Percentiles rank a stretch among this genome's conserved stretches.
These are phyloP conservation scores for Marronus borbonicus DNA, from an alignment of 2,888 invertebrate genomes.

Conservation along the genomic window DNA sequence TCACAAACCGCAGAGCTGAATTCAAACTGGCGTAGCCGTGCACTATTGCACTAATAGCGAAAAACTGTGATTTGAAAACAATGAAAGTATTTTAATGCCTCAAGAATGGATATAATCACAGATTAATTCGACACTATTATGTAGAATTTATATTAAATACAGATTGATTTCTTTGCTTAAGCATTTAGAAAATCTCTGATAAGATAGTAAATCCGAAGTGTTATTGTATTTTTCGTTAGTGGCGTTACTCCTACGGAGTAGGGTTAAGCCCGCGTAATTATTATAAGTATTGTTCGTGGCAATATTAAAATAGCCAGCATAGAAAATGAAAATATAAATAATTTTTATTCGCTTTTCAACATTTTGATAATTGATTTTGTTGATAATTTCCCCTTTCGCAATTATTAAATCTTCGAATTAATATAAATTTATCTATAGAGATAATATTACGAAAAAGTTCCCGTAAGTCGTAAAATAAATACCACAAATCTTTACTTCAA, in stretches of 20 bases:
- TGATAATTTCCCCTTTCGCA: no score
- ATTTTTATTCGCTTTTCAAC: no score
- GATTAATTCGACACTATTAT: slow-evolving; percentile 46
- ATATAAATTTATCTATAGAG: no score
- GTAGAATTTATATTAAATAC: slow-evolving; percentile 33
- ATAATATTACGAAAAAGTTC: no score
- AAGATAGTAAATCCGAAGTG: slow-evolving; percentile 46
- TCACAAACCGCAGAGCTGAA: background rate
- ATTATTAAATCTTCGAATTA: no score
- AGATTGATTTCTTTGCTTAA: slow-evolving; percentile 41
- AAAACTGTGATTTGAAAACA: slow-evolving; percentile 36
- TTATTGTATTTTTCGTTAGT: slow-evolving; percentile 35
- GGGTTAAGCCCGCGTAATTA: background rate
- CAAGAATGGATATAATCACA: slow-evolving; percentile 36
- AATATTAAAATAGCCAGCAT: background rate
- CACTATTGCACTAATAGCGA: slow-evolving; percentile 10
- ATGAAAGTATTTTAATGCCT: slow-evolving; percentile 36
- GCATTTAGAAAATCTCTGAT: slow-evolving; percentile 40
- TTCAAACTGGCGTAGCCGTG: no score
- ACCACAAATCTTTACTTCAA: no score
- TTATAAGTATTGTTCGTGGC: background rate
- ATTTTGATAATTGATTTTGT: no score
- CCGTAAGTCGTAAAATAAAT: no score
- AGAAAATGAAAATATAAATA: background rate
- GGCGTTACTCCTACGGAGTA: background rate